Conservation (phyloP, 2,888 invertebrate genomes). For the Eristalinus aeneus region DNA sequence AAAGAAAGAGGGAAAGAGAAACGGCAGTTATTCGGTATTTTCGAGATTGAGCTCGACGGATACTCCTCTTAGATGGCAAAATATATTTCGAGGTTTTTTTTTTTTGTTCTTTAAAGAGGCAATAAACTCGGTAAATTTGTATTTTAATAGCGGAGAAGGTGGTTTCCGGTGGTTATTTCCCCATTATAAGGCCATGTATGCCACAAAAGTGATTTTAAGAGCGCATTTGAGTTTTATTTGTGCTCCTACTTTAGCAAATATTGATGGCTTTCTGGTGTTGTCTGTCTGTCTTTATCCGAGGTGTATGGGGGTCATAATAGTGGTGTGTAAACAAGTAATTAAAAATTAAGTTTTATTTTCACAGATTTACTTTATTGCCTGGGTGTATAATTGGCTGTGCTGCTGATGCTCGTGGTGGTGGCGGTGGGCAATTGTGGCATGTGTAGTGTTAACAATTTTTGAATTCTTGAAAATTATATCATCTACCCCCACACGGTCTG, state of each 20-base stretch:
- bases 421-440: not conserved
- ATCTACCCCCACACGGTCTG: too few species aligned
- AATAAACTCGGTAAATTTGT: slow-evolving; percentile 46
- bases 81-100: slow-evolving; percentile 14
- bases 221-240: slow-evolving; percentile 37
- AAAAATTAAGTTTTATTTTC: slow-evolving; percentile 1
- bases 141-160: slow-evolving; percentile 56
- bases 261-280: slow-evolving; percentile 5
- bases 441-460: not conserved
- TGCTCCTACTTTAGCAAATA: slow-evolving; percentile 29
- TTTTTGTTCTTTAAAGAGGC: slow-evolving; percentile 28
- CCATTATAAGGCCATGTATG: slow-evolving; percentile 45
- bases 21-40: not conserved
- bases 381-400: not conserved
- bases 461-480: not conserved
- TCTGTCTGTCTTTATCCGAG: not conserved
- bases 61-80: not conserved
- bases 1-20: not conserved
- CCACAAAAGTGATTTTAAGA: slow-evolving; percentile 41
- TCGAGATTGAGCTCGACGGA: not conserved
- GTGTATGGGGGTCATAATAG: not conserved
- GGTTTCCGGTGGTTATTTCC: slow-evolving; percentile 58
- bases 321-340: slow-evolving; percentile 33
- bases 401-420: too few species aligned
- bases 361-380: not conserved